phyloP scores from a whole-genome alignment of 2,797 vertebrate species.

The Phoeniculus purpureus region DNA sequence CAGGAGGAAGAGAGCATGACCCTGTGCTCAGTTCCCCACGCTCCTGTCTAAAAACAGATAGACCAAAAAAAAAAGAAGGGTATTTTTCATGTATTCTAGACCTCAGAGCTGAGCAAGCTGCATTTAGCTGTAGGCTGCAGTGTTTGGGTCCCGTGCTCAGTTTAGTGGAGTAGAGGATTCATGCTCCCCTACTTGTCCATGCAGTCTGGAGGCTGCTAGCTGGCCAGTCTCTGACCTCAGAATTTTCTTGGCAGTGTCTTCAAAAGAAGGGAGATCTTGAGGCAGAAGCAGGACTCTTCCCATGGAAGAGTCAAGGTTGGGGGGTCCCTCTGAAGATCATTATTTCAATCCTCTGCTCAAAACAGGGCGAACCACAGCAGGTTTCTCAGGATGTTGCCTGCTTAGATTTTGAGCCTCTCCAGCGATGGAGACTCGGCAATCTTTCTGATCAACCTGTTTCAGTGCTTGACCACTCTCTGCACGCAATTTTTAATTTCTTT shows the following conservation, averaged over 20 bases:
- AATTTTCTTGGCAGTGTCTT: not conserved
- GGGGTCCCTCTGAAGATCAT: not conserved
- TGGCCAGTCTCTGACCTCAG: not conserved
- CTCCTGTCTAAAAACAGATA: conserved; percentile 51
- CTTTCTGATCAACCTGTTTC: not conserved
- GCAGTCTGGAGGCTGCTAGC: not conserved
- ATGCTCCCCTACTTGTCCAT: not conserved
- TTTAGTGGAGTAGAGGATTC: not conserved
- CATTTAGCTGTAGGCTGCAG: not conserved
- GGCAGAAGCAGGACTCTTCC: not conserved
- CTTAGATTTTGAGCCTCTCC: not conserved
- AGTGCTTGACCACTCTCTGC: not conserved
- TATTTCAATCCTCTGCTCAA: not conserved
- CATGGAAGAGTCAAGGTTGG: rapidly evolving
- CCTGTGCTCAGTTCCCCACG: conserved; percentile 29
- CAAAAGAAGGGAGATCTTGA: not conserved
- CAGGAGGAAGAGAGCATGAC: conserved; percentile 50
- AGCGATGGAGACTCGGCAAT: not conserved
- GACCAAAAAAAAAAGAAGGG: not conserved
- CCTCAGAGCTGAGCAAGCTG: not conserved
- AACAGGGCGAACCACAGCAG: not conserved
- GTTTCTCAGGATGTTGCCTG: not conserved
- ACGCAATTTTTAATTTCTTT: not conserved
- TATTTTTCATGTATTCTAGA: not conserved
- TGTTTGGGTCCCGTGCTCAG: not conserved